Evolutionary conservation across 1,140 invertebrate genomes (phyloP).

Genomic region (Paralvinella palmiformis): DNA sequence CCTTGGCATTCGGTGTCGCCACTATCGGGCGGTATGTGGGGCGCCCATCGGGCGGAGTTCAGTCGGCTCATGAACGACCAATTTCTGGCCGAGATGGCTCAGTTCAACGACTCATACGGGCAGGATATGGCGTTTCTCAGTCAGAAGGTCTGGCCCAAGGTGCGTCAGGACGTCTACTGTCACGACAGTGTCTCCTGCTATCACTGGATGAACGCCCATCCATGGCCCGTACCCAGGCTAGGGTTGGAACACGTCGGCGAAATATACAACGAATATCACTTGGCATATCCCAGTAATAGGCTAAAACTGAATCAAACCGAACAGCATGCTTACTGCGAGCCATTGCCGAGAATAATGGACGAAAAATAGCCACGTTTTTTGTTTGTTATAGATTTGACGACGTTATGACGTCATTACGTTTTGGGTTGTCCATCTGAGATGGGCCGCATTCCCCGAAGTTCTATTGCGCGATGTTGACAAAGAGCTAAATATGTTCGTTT

Average conservation of each 20-base stretch:
- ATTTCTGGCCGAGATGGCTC: slow-evolving; percentile 3
- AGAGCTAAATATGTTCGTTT: no score
- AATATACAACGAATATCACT: slow-evolving; percentile 14
- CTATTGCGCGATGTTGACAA: no score
- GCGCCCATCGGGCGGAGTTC: background rate
- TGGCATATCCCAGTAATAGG: no score
- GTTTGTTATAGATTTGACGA: no score
- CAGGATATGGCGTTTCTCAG: background rate
- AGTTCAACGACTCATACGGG: background rate
- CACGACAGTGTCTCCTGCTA: slow-evolving; percentile 19
- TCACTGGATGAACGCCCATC: slow-evolving; percentile 3
- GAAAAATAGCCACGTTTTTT: no score
- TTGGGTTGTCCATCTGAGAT: no score
- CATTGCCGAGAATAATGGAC: no score
- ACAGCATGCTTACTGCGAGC: no score
- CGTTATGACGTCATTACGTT: no score
- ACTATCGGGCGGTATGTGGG: slow-evolving; percentile 12
- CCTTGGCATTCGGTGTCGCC: slow-evolving; percentile 8
- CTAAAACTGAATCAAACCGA: no score
- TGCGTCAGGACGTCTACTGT: slow-evolving; percentile 8
- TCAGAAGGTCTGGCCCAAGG: slow-evolving; percentile 10
- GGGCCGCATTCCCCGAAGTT: no score
- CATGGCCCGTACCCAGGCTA: slow-evolving; percentile 12
- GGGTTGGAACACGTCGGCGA: slow-evolving; percentile 17
- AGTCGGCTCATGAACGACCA: background rate